These are phyloP conservation scores for Micromys minutus DNA, from an alignment of 2,113 vertebrate genomes.

Conservation along the genomic window DNA sequence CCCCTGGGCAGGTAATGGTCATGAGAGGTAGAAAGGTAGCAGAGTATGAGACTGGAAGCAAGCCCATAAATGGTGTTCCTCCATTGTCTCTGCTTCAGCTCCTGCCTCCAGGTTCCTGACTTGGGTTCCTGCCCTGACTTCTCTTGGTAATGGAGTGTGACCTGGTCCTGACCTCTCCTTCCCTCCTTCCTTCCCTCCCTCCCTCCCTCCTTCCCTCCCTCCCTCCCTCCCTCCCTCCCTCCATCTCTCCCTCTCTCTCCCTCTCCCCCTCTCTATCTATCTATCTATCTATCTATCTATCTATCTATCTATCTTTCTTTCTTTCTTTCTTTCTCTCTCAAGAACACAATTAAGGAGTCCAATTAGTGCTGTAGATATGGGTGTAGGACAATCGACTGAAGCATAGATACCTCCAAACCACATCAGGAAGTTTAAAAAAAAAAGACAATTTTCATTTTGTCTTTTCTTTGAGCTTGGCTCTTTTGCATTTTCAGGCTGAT, in stretches of 20 bases:
- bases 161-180: too few species aligned
- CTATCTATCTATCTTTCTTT: too few species aligned
- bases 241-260: too few species aligned
- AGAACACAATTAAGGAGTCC: neutral
- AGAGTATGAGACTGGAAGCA: neutral
- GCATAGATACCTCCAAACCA: neutral
- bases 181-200: too few species aligned
- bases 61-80: rapidly evolving
- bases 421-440: neutral
- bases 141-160: neutral
- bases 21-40: neutral
- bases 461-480: neutral
- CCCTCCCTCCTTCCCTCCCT: too few species aligned
- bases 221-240: too few species aligned
- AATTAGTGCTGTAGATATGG: neutral
- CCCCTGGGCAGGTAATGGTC: neutral
- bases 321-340: too few species aligned
- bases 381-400: rapidly evolving
- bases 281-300: too few species aligned
- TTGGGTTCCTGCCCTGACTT: neutral
- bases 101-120: neutral
- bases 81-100: neutral
- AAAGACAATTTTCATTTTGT: neutral
- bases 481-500: neutral
- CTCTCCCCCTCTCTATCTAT: too few species aligned